Conservation (phyloP, 2,113 vertebrate genomes). For the Pogona vitticeps region DNA sequence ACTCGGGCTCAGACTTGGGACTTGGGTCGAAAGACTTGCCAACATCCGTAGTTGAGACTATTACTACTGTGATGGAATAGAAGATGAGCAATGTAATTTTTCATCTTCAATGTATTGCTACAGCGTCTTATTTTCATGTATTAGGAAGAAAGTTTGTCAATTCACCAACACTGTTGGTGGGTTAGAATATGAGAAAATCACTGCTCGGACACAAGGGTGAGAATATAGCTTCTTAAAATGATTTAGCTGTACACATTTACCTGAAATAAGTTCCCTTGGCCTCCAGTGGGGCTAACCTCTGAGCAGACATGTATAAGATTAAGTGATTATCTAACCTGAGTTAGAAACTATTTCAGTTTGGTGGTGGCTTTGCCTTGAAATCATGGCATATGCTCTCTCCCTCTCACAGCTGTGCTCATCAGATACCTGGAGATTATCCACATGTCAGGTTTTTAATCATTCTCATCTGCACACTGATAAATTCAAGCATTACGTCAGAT, state of each 20-base stretch:
- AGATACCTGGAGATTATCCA: conserved; percentile 2
- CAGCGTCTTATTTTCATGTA: background rate
- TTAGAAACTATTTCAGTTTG: background rate
- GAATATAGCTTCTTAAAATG: conserved; percentile 3
- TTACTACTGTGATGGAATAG: background rate
- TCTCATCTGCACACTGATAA: background rate
- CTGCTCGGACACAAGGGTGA: background rate
- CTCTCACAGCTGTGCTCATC: background rate
- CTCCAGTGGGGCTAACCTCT: background rate
- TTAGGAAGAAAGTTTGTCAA: background rate
- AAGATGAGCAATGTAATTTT: background rate
- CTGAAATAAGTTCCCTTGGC: background rate
- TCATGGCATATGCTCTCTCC: background rate
- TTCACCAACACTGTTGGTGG: background rate
- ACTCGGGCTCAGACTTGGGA: no score
- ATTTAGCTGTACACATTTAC: background rate
- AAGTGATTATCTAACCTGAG: background rate
- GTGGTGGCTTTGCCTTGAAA: background rate
- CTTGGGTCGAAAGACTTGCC: no score
- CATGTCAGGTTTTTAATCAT: background rate
- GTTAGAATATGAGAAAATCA: background rate
- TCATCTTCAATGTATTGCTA: background rate
- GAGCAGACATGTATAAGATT: background rate
- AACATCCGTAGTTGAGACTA: background rate
- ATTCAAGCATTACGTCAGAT: background rate